phyloP scores from a whole-genome alignment of 2,113 vertebrate species.

The Laterallus jamaicensis region DNA sequence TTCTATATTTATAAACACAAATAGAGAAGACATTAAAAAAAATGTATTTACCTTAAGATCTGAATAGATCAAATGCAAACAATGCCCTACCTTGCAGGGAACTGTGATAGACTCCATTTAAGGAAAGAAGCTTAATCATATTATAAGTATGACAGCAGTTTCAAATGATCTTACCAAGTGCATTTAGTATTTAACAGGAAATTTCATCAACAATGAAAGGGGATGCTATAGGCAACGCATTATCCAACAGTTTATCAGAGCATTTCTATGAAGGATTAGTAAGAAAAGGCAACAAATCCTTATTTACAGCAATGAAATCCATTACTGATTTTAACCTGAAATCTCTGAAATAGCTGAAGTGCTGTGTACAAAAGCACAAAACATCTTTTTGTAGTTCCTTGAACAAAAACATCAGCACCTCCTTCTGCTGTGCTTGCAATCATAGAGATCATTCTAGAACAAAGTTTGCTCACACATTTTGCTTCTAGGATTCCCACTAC shows the following conservation, averaged over 20 bases:
- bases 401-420: neutral
- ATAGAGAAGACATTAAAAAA: neutral
- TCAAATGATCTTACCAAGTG: neutral
- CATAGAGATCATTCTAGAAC: conserved; percentile 16
- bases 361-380: conserved; percentile 10
- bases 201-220: conserved; percentile 26
- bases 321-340: conserved; percentile 15
- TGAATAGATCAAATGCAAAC: neutral
- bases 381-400: neutral
- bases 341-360: neutral
- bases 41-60: neutral
- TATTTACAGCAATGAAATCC: neutral
- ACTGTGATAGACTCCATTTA: neutral
- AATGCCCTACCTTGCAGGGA: neutral
- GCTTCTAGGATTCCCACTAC: neutral
- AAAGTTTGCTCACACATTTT: conserved; percentile 1
- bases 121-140: neutral
- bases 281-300: conserved; percentile 12
- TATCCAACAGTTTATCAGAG: conserved; percentile 34
- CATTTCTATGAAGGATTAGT: conserved; percentile 32
- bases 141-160: conserved; percentile 7
- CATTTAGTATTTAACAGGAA: conserved; percentile 26
- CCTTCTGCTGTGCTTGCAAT: neutral
- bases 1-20: neutral
- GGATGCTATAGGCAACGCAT: conserved; percentile 5